These are phyloP conservation scores for Mythimna impura DNA, from an alignment of 2,888 invertebrate species.

Conservation along the genomic window DNA sequence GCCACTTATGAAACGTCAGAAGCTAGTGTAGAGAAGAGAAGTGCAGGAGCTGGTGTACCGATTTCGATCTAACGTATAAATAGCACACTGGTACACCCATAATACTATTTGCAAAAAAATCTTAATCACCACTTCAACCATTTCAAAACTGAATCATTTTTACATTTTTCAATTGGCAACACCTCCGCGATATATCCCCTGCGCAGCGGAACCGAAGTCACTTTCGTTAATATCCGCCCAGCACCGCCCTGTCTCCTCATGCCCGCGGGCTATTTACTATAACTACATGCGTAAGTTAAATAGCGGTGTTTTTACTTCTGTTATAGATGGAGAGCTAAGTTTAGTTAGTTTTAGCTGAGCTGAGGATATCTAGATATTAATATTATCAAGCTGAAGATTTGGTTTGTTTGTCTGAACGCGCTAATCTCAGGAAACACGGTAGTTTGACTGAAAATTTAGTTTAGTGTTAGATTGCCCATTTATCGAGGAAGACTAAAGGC, in stretches of 20 bases:
- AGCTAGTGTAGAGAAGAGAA: no score
- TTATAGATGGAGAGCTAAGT: not conserved
- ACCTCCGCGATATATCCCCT: conserved; percentile 52
- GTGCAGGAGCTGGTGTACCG: no score
- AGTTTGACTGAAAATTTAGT: no score
- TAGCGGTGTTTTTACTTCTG: not conserved
- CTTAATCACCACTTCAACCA: not conserved
- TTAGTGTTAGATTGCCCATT: no score
- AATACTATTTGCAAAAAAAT: not conserved
- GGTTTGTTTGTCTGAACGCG: no score
- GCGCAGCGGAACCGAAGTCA: conserved; percentile 57
- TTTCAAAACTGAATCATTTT: conserved; percentile 40
- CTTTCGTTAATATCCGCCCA: conserved; percentile 80
- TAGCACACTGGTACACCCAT: no score
- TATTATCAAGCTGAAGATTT: no score
- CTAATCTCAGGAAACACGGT: no score
- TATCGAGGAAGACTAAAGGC: no score
- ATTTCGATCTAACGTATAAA: no score
- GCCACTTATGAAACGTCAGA: no score
- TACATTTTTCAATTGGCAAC: conserved; percentile 51
- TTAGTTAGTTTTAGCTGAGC: not conserved
- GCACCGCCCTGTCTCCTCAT: conserved; percentile 71
- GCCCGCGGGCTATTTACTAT: conserved; percentile 54
- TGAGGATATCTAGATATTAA: no score
- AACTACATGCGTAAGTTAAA: conserved; percentile 28